A percentile compares a stretch with the other conserved stretches of the same genome.
Conservation (phyloP, 2,113 vertebrate species). For the Oryzias celebensis region DNA sequence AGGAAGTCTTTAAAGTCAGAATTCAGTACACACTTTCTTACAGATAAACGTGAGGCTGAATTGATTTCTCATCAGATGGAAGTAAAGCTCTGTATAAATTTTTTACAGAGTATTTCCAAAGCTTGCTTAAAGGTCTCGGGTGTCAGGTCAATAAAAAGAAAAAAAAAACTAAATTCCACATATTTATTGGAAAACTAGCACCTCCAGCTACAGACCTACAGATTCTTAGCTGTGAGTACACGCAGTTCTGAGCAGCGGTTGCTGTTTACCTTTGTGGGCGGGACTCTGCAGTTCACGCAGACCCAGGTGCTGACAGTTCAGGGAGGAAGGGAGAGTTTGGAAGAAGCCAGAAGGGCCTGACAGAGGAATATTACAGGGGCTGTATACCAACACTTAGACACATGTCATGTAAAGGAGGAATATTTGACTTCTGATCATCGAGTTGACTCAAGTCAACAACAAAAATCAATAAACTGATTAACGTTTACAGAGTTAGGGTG, state of each 20-base stretch:
- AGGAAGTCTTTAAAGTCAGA: too few relatives aligned
- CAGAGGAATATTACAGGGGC: slow-evolving; percentile 80
- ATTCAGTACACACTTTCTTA: background rate
- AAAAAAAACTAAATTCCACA: background rate
- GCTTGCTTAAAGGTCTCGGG: slow-evolving; percentile 14
- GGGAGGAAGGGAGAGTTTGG: slow-evolving; percentile 61
- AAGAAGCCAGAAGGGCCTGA: slow-evolving; percentile 65
- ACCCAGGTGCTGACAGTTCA: slow-evolving; percentile 74
- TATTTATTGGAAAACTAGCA: slow-evolving; percentile 11
- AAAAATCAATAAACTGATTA: too few relatives aligned
- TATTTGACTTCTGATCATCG: slow-evolving; percentile 8
- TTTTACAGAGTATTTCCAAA: slow-evolving; percentile 3
- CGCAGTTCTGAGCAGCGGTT: slow-evolving; percentile 38
- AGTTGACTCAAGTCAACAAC: background rate
- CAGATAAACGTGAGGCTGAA: slow-evolving; percentile 15
- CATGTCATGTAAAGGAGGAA: slow-evolving; percentile 71
- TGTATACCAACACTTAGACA: slow-evolving; percentile 78
- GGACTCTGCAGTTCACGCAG: slow-evolving; percentile 55
- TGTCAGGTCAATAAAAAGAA: background rate
- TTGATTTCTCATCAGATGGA: background rate
- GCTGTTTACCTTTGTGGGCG: slow-evolving; percentile 47
- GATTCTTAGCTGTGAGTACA: background rate
- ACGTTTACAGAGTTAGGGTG: too few relatives aligned
- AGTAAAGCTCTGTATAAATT: background rate
- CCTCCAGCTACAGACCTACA: background rate